Evolutionary conservation across 2,113 vertebrate species (phyloP).

Genomic region (Ceratotherium simum): DNA sequence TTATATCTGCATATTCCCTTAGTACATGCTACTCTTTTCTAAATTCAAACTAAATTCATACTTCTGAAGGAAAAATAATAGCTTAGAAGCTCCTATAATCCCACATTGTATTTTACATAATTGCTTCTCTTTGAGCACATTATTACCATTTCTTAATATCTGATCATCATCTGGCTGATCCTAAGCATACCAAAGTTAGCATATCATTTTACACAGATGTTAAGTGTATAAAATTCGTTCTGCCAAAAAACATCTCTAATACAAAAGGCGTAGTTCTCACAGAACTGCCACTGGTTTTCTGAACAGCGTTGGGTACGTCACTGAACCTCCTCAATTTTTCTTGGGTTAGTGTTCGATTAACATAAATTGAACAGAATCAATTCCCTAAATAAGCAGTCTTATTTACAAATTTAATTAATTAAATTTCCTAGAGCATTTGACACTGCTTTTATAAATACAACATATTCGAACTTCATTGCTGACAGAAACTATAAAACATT

Average conservation of each 20-base stretch:
- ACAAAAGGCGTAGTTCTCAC: background rate
- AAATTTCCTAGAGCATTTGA: background rate
- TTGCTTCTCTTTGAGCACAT: background rate
- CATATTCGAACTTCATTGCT: background rate
- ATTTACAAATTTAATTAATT: slow-evolving; percentile 42
- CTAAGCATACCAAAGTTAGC: background rate
- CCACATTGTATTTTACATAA: background rate
- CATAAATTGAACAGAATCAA: slow-evolving; percentile 10
- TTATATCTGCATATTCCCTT: background rate
- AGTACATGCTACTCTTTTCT: background rate
- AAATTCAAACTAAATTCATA: slow-evolving; percentile 36
- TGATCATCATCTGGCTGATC: background rate
- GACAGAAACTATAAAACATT: background rate
- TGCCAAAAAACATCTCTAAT: background rate
- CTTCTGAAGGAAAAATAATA: slow-evolving; percentile 5
- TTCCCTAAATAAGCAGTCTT: background rate
- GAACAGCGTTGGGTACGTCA: background rate
- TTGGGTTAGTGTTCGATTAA: background rate
- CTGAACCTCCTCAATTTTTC: background rate
- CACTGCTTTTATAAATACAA: slow-evolving; percentile 5
- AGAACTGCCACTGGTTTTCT: background rate
- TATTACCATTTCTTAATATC: background rate
- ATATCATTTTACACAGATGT: background rate
- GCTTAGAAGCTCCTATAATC: background rate
- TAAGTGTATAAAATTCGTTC: background rate